Conservation (phyloP, 2,797 vertebrate species). For the Simalia tracyae region DNA sequence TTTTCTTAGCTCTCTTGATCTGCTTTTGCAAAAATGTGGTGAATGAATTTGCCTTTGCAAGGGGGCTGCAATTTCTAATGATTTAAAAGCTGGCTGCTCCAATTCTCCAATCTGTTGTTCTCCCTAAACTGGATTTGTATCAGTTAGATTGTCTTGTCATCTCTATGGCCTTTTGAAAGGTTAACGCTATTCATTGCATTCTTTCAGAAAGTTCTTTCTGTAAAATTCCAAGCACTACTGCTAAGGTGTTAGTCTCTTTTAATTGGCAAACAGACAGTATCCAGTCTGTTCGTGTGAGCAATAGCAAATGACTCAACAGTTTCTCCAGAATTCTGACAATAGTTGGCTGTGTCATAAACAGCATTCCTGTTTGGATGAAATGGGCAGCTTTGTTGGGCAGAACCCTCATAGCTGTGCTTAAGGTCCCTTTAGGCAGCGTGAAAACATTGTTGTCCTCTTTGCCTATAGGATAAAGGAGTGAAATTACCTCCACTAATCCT, state of each 20-base stretch:
- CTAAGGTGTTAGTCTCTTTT: background rate
- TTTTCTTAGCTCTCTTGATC: background rate
- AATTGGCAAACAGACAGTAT: background rate
- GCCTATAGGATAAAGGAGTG: background rate
- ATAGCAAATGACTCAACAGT: background rate
- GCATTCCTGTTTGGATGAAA: background rate
- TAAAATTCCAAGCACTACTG: background rate
- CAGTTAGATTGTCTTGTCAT: background rate
- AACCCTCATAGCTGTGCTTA: background rate
- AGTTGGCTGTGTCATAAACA: background rate
- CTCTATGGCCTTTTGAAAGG: background rate
- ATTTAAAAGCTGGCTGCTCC: background rate
- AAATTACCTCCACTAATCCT: background rate
- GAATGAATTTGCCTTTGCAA: background rate
- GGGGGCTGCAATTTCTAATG: background rate
- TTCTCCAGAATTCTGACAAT: background rate
- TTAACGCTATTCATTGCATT: background rate
- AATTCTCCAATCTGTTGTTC: background rate
- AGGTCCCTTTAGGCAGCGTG: background rate
- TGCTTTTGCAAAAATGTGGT: background rate
- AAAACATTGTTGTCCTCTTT: background rate
- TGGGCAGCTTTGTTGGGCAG: background rate
- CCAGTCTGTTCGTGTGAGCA: background rate
- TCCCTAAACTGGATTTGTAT: background rate
- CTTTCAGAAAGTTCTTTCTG: background rate